Evolutionary conservation across 2,797 vertebrate genomes (phyloP), one percentile per base, ranked within the genome.

Genomic region (Lacerta agilis): DNA sequence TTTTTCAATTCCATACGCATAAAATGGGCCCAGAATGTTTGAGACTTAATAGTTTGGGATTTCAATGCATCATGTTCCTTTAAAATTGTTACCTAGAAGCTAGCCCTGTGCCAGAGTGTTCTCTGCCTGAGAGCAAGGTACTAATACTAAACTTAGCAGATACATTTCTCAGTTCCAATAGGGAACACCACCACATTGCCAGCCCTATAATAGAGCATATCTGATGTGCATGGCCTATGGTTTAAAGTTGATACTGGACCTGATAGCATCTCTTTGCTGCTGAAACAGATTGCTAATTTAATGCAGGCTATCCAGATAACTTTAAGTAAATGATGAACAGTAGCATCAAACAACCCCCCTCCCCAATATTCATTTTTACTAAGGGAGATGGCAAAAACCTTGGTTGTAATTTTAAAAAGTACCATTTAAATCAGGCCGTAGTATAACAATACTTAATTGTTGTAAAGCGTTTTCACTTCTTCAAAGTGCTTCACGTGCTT

Each of bases 271-370:
- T 82, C 33, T 58, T 61, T 61, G 81, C 27, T 92, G 88, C 91
- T 86, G 78, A 94, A 95, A 93, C 91, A 89, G 88, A 92, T 91
- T 91, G 88, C 95, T 94, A 93, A 94, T 94, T 92, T 89, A 92
- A 86, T 87, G 91, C 88, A 82, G 23, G 38, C 27, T 82, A 15
- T 27, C 27, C 20, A 66, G 10, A 25, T 67, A 66, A 8, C 36
- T 36, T 80, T 38, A 81, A 81, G 64, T 25, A 25, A n/a, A 36
- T 80, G 6, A n/a, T 61, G 13, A 55, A n/a, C 6, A 33, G 25
- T 25, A 20, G 36, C 15, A 25, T 49, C 49, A 49, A 49, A 49
- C 49, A 49, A 13, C 49, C 49, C 13, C 11, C 9, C 49, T 4
- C n/a, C 33, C 33, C 17, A 7, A 41, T 75, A 41, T 38, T 7